phyloP scores from a whole-genome alignment of 2,888 invertebrate species.

The Zygaena filipendulae region DNA sequence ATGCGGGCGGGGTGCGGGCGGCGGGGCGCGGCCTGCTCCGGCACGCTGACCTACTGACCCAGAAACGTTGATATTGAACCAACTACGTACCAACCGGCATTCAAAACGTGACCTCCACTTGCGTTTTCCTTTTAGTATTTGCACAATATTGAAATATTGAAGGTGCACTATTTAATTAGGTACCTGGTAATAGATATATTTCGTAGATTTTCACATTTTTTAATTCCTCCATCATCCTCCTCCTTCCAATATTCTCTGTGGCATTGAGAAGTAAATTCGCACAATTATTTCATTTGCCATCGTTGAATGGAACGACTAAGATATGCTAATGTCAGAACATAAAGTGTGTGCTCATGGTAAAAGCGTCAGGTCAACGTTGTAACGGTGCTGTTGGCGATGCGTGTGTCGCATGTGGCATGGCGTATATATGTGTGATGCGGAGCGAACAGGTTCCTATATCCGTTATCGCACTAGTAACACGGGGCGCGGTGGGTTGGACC shows the following conservation, averaged over 20 bases:
- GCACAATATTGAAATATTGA: background rate
- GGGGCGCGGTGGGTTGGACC: slow-evolving; percentile 47
- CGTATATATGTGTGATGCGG: too few species aligned
- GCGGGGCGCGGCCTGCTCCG: slow-evolving; percentile 35
- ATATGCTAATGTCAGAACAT: too few species aligned
- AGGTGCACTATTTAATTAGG: too few species aligned
- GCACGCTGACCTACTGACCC: slow-evolving; percentile 65
- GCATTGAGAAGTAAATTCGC: too few species aligned
- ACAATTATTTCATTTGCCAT: too few species aligned
- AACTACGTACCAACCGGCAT: slow-evolving; percentile 50
- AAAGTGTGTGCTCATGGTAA: too few species aligned
- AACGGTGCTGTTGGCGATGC: slow-evolving; percentile 38
- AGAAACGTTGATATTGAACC: slow-evolving; percentile 66
- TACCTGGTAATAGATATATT: too few species aligned
- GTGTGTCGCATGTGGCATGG: slow-evolving; percentile 27
- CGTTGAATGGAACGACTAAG: too few species aligned
- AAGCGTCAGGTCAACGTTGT: slow-evolving; percentile 27
- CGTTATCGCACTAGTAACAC: slow-evolving; percentile 47
- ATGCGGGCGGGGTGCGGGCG: slow-evolving; percentile 24
- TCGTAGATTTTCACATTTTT: slow-evolving; percentile 7
- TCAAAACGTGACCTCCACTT: slow-evolving; percentile 58
- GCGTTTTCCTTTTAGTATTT: slow-evolving; percentile 37
- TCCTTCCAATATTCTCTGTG: too few species aligned
- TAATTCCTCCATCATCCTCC: too few species aligned
- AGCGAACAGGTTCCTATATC: slow-evolving; percentile 53